A percentile compares a stretch with the other conserved stretches of the same genome.
Evolutionary conservation across 2,888 invertebrate species (phyloP).

Genomic region (Plusia festucae): DNA sequence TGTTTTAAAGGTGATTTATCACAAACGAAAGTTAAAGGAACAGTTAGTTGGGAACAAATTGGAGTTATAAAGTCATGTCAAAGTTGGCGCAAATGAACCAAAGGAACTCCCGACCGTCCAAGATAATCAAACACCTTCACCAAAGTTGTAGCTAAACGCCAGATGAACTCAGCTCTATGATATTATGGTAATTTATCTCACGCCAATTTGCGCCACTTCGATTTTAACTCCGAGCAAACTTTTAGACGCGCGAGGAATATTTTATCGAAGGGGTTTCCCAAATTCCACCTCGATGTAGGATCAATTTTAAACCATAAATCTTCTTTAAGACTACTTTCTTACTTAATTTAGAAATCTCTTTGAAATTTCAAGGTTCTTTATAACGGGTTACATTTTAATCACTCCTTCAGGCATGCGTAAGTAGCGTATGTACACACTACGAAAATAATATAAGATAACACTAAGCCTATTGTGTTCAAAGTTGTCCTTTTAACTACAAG

Average conservation of each 20-base stretch:
- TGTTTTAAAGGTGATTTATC: slow-evolving; percentile 34
- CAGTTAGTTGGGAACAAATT: slow-evolving; percentile 62
- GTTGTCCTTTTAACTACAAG: slow-evolving; percentile 76
- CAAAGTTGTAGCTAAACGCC: slow-evolving; percentile 85
- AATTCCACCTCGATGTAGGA: slow-evolving; percentile 65
- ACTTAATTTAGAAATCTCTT: slow-evolving; percentile 63
- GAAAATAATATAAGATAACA: slow-evolving; percentile 82
- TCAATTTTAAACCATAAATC: slow-evolving; percentile 71
- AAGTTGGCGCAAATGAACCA: slow-evolving; percentile 82
- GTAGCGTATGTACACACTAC: slow-evolving; percentile 73
- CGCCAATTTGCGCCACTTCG: slow-evolving; percentile 83
- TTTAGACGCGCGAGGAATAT: slow-evolving; percentile 72
- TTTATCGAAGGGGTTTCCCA: slow-evolving; percentile 69
- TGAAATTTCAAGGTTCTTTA: slow-evolving; percentile 64
- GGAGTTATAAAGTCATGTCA: slow-evolving; percentile 64
- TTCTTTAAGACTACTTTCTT: slow-evolving; percentile 60
- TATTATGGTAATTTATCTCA: slow-evolving; percentile 88
- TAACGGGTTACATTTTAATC: slow-evolving; percentile 65
- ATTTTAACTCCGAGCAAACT: slow-evolving; percentile 80
- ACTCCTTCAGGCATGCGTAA: slow-evolving; percentile 65
- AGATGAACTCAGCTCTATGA: slow-evolving; percentile 86
- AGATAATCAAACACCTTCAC: slow-evolving; percentile 85
- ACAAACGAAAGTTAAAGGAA: slow-evolving; percentile 17
- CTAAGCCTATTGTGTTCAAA: slow-evolving; percentile 83
- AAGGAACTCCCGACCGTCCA: slow-evolving; percentile 75